These are phyloP conservation scores for Tragelaphus imberbis DNA, from an alignment of 2,113 vertebrate genomes.

Conservation along the genomic window DNA sequence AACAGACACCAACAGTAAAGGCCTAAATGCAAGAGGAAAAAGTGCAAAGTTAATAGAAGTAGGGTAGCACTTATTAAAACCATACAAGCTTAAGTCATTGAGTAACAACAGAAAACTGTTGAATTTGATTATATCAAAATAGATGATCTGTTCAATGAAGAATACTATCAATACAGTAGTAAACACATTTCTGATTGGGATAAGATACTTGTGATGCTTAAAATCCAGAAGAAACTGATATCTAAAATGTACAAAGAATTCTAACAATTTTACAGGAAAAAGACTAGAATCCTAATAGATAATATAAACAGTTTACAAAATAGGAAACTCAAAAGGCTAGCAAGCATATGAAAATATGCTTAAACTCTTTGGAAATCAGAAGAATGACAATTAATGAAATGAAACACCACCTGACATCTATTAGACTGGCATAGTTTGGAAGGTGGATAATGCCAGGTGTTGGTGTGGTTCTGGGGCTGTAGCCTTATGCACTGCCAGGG, in stretches of 20 bases:
- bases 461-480: neutral
- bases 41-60: neutral
- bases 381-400: neutral
- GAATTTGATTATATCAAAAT: neutral
- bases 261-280: neutral
- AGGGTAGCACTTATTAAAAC: neutral
- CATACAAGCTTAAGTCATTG: neutral
- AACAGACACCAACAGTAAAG: neutral
- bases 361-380: neutral
- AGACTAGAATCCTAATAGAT: neutral
- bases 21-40: neutral
- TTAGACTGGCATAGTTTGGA: neutral
- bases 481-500: neutral
- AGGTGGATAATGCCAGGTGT: neutral
- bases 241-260: neutral
- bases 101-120: neutral
- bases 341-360: neutral
- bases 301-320: neutral
- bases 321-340: neutral
- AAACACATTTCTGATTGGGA: neutral
- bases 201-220: neutral
- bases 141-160: neutral
- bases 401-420: neutral
- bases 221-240: neutral
- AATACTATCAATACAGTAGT: neutral